These are phyloP conservation scores for Atopsyche davidsoni DNA, from an alignment of 1,140 invertebrate species.

Conservation along the genomic window DNA sequence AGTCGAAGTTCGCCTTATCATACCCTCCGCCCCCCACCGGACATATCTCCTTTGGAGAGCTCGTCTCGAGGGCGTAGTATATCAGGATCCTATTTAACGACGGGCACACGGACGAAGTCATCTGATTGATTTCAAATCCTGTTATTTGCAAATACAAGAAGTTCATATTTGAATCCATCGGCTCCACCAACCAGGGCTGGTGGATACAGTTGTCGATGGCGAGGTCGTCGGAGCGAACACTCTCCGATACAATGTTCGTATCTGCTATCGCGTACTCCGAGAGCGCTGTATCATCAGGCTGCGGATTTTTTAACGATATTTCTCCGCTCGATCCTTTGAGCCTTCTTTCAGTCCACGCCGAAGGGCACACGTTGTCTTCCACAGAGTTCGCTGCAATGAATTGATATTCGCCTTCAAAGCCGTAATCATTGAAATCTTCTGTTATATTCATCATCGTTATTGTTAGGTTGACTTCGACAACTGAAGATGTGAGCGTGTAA, in stretches of 20 bases:
- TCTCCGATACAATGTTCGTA: slow-evolving; percentile 46
- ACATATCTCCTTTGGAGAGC: slow-evolving; percentile 59
- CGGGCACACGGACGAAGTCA: slow-evolving; percentile 52
- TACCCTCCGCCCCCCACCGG: slow-evolving; percentile 43
- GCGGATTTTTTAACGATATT: slow-evolving; percentile 46
- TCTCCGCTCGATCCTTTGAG: slow-evolving; percentile 66
- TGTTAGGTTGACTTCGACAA: slow-evolving; percentile 66
- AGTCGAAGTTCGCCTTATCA: slow-evolving; percentile 34
- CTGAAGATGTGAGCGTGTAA: slow-evolving; percentile 58
- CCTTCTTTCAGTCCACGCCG: slow-evolving; percentile 55
- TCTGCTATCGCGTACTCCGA: slow-evolving; percentile 45
- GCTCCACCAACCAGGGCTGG: slow-evolving; percentile 72
- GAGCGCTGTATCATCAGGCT: slow-evolving; percentile 36
- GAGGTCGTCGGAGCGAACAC: slow-evolving; percentile 44
- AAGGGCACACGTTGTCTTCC: slow-evolving; percentile 51
- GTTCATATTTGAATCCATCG: slow-evolving; percentile 61
- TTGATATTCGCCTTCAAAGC: slow-evolving; percentile 73
- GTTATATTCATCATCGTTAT: slow-evolving; percentile 74
- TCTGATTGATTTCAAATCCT: slow-evolving; percentile 53
- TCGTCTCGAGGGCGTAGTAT: slow-evolving; percentile 59
- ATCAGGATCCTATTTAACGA: slow-evolving; percentile 69
- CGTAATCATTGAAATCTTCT: slow-evolving; percentile 74
- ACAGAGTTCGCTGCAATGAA: slow-evolving; percentile 52
- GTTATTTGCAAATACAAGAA: slow-evolving; percentile 65
- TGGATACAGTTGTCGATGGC: slow-evolving; percentile 56